Conservation (phyloP, 2,113 vertebrate species). For the Triplophysa siluroides region DNA sequence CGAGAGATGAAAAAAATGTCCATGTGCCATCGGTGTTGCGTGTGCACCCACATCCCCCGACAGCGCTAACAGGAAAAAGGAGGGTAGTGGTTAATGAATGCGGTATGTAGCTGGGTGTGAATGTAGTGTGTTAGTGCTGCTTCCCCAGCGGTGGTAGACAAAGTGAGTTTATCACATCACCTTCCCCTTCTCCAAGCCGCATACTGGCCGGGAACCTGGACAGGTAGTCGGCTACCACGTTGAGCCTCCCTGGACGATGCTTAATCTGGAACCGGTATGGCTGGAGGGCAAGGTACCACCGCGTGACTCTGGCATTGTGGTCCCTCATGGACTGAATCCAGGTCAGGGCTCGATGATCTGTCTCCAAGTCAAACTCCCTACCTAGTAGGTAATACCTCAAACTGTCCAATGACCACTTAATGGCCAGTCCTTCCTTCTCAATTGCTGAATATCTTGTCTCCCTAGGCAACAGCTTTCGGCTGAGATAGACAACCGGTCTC, state of each 20-base stretch:
- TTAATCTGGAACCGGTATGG: neutral
- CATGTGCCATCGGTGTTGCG: too few species aligned
- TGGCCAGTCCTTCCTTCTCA: too few species aligned
- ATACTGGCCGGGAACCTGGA: neutral
- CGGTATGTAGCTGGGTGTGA: too few species aligned
- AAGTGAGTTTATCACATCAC: neutral
- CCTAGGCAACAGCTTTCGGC: too few species aligned
- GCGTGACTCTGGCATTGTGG: neutral
- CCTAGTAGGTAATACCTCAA: slow-evolving; percentile 17
- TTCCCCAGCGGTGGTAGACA: neutral
- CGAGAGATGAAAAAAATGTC: too few species aligned
- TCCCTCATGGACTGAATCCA: too few species aligned
- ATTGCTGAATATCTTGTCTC: too few species aligned
- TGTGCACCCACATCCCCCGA: too few species aligned
- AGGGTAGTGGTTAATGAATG: too few species aligned
- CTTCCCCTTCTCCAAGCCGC: neutral
- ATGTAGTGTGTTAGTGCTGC: slow-evolving; percentile 18
- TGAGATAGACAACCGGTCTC: too few species aligned
- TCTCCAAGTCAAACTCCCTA: neutral
- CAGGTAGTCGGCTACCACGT: neutral
- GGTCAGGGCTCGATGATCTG: neutral
- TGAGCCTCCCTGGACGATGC: neutral
- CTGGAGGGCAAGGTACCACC: neutral
- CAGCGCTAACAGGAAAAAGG: too few species aligned
- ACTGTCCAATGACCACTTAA: too few species aligned